Percentiles rank a stretch among this genome's conserved stretches.
These are phyloP conservation scores for Cossypha heuglini DNA, from an alignment of 2,797 vertebrate genomes.

Conservation along the genomic window DNA sequence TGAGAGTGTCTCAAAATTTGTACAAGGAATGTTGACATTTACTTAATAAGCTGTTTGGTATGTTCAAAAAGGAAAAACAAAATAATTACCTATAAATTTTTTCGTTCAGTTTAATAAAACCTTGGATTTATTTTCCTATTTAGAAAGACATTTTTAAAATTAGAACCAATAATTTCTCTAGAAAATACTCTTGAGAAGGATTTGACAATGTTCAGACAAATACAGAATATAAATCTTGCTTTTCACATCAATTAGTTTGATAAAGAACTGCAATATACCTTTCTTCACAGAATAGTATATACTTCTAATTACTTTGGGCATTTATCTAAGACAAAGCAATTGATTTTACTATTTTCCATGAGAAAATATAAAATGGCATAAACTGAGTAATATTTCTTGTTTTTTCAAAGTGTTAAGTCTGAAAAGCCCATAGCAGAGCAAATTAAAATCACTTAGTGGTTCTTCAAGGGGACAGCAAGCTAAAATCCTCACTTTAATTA, in stretches of 20 bases:
- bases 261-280: neutral
- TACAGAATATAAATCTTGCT: neutral
- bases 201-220: neutral
- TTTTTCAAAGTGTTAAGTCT: neutral
- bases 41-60: neutral
- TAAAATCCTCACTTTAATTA: neutral
- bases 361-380: neutral
- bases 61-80: neutral
- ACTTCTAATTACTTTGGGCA: neutral
- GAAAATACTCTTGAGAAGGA: neutral
- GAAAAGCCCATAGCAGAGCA: neutral
- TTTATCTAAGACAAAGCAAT: neutral
- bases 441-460: neutral
- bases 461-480: neutral
- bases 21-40: neutral
- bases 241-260: neutral
- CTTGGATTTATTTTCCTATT: neutral
- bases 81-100: neutral
- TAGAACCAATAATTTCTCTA: neutral
- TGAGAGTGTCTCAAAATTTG: neutral
- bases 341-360: neutral
- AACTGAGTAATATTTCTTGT: neutral
- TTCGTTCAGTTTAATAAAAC: neutral
- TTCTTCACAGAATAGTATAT: neutral
- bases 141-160: neutral